phyloP scores from a whole-genome alignment of 2,797 vertebrate species.

The Pangasius sanitwongsei region DNA sequence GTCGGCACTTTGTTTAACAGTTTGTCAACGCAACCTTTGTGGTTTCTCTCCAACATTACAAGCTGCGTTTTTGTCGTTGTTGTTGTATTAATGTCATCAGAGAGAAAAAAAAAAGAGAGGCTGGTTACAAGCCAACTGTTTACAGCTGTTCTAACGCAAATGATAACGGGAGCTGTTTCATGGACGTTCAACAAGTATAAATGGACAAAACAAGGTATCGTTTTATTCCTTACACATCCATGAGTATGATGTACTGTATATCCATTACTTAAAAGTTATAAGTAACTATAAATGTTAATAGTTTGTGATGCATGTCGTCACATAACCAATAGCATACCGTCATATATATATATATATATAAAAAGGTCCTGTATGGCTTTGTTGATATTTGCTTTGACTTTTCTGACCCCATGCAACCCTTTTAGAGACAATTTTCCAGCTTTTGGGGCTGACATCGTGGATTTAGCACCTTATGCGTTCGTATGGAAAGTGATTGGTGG shows the following conservation, averaged over 20 bases:
- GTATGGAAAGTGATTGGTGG: neutral
- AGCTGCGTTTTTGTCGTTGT: neutral
- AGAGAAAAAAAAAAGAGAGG: too few relatives aligned
- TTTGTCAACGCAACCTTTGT: neutral
- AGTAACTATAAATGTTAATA: too few relatives aligned
- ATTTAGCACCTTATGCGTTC: neutral
- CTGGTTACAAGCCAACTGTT: neutral
- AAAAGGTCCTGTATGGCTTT: neutral
- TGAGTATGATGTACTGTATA: neutral
- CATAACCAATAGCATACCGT: too few relatives aligned
- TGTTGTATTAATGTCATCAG: neutral
- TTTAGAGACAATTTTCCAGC: neutral
- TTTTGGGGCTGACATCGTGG: neutral
- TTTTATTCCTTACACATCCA: neutral
- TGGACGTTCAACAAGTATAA: neutral
- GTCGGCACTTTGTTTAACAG: neutral
- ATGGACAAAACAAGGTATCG: neutral
- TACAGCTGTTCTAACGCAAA: neutral
- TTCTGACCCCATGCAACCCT: neutral
- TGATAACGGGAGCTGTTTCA: neutral
- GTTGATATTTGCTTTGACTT: neutral
- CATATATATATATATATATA: neutral
- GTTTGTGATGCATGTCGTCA: neutral
- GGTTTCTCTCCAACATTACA: neutral
- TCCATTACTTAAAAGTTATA: neutral